Conservation (phyloP, 1,140 invertebrate genomes). For the Temnothorax longispinosus region DNA sequence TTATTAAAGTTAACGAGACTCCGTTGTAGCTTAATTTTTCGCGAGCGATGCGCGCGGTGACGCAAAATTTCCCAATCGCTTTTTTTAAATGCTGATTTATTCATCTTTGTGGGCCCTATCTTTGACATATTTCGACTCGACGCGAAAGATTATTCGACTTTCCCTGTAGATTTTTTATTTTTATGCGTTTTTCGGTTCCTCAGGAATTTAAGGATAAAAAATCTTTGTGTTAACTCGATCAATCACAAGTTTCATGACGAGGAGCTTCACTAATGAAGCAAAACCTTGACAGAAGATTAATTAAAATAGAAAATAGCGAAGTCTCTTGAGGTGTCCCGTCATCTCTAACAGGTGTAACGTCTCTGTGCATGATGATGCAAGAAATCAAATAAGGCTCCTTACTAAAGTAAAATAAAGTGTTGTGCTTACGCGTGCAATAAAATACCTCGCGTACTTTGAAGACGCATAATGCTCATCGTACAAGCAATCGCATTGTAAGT, state of each 20-base stretch:
- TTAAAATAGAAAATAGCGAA: conserved; percentile 12
- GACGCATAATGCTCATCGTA: conserved; percentile 7
- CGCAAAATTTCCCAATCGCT: neutral
- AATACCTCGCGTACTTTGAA: neutral
- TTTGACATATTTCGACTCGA: too few species aligned
- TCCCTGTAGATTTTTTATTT: neutral
- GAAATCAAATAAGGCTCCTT: conserved; percentile 6
- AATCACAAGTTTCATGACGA: neutral
- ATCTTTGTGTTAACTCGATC: neutral
- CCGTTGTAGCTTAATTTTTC: neutral
- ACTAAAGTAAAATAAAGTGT: conserved; percentile 2
- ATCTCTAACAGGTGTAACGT: neutral
- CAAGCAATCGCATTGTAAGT: neutral
- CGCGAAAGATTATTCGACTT: neutral
- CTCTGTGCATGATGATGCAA: neutral
- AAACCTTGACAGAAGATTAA: conserved; percentile 12
- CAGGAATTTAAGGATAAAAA: neutral
- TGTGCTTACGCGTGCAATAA: neutral
- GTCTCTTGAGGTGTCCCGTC: neutral
- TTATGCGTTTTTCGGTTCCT: neutral
- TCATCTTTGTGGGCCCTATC: neutral
- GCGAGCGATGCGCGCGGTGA: neutral
- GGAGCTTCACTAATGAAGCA: neutral
- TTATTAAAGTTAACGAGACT: conserved; percentile 9
- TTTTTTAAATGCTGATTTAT: neutral